Evolutionary conservation across 2,888 invertebrate genomes (phyloP).

Genomic region (Chorisops tibialis): DNA sequence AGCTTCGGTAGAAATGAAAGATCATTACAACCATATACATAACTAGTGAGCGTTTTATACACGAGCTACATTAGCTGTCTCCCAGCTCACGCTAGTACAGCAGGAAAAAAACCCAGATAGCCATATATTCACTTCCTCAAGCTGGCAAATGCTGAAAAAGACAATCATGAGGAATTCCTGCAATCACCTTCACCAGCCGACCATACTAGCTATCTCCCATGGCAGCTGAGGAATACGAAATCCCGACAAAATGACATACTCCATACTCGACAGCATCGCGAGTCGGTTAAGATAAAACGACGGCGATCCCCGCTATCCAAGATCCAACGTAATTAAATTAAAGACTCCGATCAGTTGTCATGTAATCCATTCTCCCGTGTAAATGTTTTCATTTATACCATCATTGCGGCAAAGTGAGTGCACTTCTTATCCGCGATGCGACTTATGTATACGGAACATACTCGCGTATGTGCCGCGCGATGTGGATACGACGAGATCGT

Average conservation of each 20-base stretch:
- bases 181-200: no score
- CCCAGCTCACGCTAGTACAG: no score
- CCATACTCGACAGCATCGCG: slow-evolving; percentile 1
- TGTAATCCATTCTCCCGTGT: slow-evolving; percentile 28
- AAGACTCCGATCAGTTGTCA: slow-evolving; percentile 30
- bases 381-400: slow-evolving; percentile 30
- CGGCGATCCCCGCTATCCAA: slow-evolving; percentile 1
- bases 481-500: neutral
- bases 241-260: slow-evolving; percentile 20
- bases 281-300: slow-evolving; percentile 29
- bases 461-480: neutral
- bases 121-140: no score
- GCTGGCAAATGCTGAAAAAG: no score
- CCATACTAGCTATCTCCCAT: no score
- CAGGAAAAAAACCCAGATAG: no score
- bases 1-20: no score
- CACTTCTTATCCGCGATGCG: slow-evolving; percentile 2
- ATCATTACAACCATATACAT: no score
- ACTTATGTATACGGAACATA: neutral
- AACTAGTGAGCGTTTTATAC: no score
- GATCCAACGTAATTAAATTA: slow-evolving; percentile 30
- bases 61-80: no score
- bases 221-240: neutral
- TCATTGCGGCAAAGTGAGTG: neutral
- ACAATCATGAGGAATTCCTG: no score